These are phyloP conservation scores for Elysia chlorotica DNA, from an alignment of 1,140 invertebrate genomes.

Conservation along the genomic window DNA sequence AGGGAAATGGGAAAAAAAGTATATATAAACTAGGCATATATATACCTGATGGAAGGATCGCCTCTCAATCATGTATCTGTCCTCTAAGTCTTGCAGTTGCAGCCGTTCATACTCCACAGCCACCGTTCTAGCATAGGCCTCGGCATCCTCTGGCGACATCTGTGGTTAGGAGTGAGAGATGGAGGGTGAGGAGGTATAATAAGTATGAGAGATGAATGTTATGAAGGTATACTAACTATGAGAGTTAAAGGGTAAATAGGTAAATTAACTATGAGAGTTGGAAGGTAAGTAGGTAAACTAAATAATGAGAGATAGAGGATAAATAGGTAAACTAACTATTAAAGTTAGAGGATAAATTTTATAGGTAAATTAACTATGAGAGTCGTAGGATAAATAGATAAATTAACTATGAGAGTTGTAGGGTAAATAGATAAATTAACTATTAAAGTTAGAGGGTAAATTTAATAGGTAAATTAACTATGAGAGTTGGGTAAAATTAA, in stretches of 20 bases:
- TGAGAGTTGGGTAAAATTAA: no score
- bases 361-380: background rate
- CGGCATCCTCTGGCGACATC: slow-evolving; percentile 5
- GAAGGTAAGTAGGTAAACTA: background rate
- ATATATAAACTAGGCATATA: background rate
- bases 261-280: background rate
- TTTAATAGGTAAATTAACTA: no score
- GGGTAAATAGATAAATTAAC: background rate
- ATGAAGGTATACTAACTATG: background rate
- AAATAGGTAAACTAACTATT: background rate
- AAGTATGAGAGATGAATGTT: background rate
- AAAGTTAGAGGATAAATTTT: no score
- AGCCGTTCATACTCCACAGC: slow-evolving; percentile 11
- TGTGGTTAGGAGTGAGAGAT: background rate
- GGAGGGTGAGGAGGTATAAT: background rate
- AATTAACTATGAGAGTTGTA: background rate
- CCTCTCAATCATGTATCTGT: background rate
- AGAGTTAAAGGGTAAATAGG: background rate
- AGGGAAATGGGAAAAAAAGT: background rate
- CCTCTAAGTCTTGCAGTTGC: slow-evolving; percentile 1
- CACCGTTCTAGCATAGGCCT: slow-evolving; percentile 1
- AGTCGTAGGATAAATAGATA: background rate
- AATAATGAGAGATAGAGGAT: background rate
- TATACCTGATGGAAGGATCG: slow-evolving; percentile 1
- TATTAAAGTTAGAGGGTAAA: background rate